Evolutionary conservation across 2,888 invertebrate genomes (phyloP), one percentile per base, ranked within the genome.

Genomic region (Aleiodes alternator): DNA sequence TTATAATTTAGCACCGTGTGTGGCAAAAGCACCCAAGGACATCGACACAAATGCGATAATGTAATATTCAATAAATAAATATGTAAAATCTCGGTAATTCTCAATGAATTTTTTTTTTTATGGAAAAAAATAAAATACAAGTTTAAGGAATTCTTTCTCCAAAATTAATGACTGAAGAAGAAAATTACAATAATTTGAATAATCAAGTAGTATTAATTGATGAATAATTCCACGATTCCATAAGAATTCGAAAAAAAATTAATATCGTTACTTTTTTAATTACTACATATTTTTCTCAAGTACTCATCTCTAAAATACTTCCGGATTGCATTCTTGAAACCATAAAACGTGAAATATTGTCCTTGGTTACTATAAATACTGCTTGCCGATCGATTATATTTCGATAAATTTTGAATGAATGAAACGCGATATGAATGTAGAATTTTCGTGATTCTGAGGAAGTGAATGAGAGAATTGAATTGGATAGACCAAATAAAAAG

Each of bases 11-110:
- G 14, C 59, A n/a, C n/a, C 48, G 23, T 55, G 43, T 53, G 69
- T 51, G 61, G 57, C 61, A 72, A 75, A 73, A 75, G 73, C 76
- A 3, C 72, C 56, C 74, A 64, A 78, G 76, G 73, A 73, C 73
- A 75, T 75, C 73, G 75, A 75, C 75, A 76, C 76, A 66, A 74
- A 76, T 78, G 66, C 76, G 75, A 78, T 66, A 78, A 72, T 59
- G 55, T 43, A n/a, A 48, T 38, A 34, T 43, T 5, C 29, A n/a
- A 53, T 55, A 23, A 55, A 23, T 55, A 16, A 55, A 55, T 23
- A 55, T 55, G 56, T 55, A 55, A 43, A 43, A 43, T 43, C 9
- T 43, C 11, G 0, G 43, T 7, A 43, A 43, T 43, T 43, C 43
- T 43, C 7, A 43, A 43, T 43, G 7, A 43, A 43, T 43, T 43